Conservation (phyloP, 2,113 vertebrate species). For the Tragelaphus scriptus region DNA sequence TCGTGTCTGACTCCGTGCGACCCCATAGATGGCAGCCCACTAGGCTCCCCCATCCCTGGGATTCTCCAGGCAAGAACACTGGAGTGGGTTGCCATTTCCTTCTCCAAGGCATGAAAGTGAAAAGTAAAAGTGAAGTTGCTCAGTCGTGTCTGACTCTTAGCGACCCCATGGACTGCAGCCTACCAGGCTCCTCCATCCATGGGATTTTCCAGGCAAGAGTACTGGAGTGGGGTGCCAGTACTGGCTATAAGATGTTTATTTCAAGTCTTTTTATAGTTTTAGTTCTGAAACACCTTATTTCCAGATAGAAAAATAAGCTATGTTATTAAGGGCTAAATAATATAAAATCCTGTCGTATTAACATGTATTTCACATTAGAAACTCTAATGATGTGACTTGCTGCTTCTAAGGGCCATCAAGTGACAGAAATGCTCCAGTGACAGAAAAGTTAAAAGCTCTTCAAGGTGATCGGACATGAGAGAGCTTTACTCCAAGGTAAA, state of each 20-base stretch:
- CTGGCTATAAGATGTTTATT: not conserved
- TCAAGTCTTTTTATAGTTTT: not conserved
- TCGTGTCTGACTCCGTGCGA: too few species aligned
- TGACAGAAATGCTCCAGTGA: not conserved
- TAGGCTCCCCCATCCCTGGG: too few species aligned
- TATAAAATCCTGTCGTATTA: not conserved
- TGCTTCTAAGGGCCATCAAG: not conserved
- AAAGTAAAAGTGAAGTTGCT: too few species aligned
- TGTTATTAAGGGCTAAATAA: not conserved
- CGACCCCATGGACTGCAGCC: too few species aligned
- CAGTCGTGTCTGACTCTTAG: too few species aligned
- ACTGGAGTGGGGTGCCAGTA: too few species aligned
- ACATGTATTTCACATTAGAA: not conserved
- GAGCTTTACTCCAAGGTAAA: not conserved
- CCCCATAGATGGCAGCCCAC: too few species aligned
- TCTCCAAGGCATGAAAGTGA: too few species aligned
- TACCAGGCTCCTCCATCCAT: too few species aligned
- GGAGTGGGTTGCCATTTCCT: too few species aligned
- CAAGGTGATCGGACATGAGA: not conserved
- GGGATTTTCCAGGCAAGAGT: too few species aligned
- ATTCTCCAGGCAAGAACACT: too few species aligned
- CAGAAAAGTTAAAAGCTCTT: not conserved
- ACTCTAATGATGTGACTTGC: not conserved
- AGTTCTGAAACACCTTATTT: not conserved
- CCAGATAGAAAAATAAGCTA: not conserved